Evolutionary conservation across 2,797 vertebrate genomes (phyloP).

Genomic region (Arrhamphus sclerolepis): DNA sequence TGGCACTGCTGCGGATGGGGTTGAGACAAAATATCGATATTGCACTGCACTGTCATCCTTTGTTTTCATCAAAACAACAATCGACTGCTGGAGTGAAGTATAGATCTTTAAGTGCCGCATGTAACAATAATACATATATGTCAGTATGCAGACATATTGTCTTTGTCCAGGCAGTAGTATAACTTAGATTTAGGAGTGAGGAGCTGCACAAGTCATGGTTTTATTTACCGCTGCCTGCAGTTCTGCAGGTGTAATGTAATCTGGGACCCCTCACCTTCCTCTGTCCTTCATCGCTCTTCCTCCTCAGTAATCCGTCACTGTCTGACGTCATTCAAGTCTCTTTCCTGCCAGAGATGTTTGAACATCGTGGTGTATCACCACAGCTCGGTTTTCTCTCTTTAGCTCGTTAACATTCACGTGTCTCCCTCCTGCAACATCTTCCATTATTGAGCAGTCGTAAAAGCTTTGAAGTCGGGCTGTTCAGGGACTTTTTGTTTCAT

Average conservation of each 20-base stretch:
- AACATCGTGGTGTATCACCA: constrained; percentile 8
- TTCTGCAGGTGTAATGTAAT: constrained; percentile 1
- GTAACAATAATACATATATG: too few relatives aligned
- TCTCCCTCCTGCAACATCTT: constrained; percentile 13
- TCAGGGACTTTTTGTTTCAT: constrained; percentile 32
- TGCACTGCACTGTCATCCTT: too few relatives aligned
- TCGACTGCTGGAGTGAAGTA: not conserved
- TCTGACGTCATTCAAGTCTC: constrained; percentile 10
- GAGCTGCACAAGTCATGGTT: not conserved
- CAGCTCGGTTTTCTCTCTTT: not conserved
- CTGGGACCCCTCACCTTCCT: constrained; percentile 1
- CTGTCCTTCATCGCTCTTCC: constrained; percentile 5
- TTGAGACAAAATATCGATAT: too few relatives aligned
- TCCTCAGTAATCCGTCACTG: constrained; percentile 8
- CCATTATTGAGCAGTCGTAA: constrained; percentile 49
- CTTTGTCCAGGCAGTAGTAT: not conserved
- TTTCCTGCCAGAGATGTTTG: constrained; percentile 3
- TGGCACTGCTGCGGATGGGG: too few relatives aligned
- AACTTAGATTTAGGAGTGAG: not conserved
- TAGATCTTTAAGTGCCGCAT: too few relatives aligned
- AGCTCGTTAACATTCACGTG: constrained; percentile 48
- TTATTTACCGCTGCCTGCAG: not conserved
- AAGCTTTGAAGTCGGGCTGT: constrained; percentile 46
- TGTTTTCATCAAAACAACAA: not conserved
- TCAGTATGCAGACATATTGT: too few relatives aligned